These are phyloP conservation scores for Porphyrio hochstetteri DNA, from an alignment of 2,113 vertebrate species.

Conservation along the genomic window DNA sequence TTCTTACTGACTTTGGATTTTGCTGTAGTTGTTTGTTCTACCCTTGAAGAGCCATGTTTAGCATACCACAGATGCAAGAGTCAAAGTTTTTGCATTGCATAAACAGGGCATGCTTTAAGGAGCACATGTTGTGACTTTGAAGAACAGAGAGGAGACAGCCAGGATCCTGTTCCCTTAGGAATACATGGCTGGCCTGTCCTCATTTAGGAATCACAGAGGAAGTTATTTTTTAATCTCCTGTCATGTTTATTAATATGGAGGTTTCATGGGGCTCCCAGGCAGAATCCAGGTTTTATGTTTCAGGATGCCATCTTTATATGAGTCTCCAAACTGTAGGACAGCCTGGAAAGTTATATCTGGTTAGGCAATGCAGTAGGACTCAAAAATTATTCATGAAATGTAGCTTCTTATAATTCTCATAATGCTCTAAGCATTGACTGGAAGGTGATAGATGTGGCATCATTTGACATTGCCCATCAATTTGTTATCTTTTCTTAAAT, in stretches of 20 bases:
- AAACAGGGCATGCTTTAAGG: background rate
- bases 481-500: background rate
- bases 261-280: background rate
- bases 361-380: background rate
- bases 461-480: background rate
- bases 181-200: background rate
- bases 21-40: background rate
- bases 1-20: background rate
- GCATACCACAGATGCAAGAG: background rate
- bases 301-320: background rate
- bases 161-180: rapidly evolving
- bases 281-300: background rate
- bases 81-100: background rate
- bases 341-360: background rate
- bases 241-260: background rate
- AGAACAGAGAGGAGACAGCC: background rate
- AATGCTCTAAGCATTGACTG: background rate
- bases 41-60: background rate
- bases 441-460: background rate
- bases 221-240: background rate
- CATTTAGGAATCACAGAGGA: background rate
- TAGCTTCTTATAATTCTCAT: background rate
- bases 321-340: background rate
- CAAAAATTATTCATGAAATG: background rate
- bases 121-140: background rate